A percentile compares a stretch with the other conserved stretches of the same genome.
Evolutionary conservation across 2,888 invertebrate species (phyloP).

Genomic region (Apeira syringaria): DNA sequence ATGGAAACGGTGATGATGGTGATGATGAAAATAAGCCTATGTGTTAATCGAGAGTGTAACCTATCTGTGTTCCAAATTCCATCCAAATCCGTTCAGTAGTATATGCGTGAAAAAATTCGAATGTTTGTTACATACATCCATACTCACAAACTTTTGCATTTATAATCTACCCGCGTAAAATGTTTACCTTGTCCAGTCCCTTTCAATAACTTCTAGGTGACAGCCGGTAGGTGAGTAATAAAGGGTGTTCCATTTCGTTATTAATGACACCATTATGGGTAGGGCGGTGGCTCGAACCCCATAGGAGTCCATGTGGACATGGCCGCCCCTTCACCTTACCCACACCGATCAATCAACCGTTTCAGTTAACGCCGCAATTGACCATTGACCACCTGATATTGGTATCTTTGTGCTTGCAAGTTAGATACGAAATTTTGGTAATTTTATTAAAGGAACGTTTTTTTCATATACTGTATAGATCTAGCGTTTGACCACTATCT

Average conservation of each 20-base stretch:
- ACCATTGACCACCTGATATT: slow-evolving; percentile 21
- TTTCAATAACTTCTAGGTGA: slow-evolving; percentile 15
- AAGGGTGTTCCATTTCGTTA: slow-evolving; percentile 34
- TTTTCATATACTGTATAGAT: too few relatives aligned
- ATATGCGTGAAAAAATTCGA: too few relatives aligned
- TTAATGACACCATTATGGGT: slow-evolving; percentile 29
- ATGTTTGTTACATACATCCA: too few relatives aligned
- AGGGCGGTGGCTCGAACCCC: slow-evolving; percentile 18
- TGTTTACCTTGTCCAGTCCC: not conserved
- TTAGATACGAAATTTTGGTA: too few relatives aligned
- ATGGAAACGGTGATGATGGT: too few relatives aligned
- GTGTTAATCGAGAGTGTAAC: too few relatives aligned
- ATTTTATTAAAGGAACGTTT: too few relatives aligned
- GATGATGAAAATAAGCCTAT: too few relatives aligned
- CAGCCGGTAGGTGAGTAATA: slow-evolving; percentile 23
- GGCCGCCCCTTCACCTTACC: slow-evolving; percentile 24
- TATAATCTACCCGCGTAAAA: not conserved
- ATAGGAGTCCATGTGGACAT: slow-evolving; percentile 28
- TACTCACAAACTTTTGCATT: too few relatives aligned
- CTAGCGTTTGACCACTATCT: too few relatives aligned
- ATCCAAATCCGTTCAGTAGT: too few relatives aligned
- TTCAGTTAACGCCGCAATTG: slow-evolving; percentile 35
- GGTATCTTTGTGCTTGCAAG: slow-evolving; percentile 10
- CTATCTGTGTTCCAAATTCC: too few relatives aligned
- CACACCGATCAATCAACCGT: slow-evolving; percentile 48